A percentile compares a stretch with the other conserved stretches of the same genome.
Evolutionary conservation across 2,888 invertebrate species (phyloP).

Genomic region (Drosophila rellima): DNA sequence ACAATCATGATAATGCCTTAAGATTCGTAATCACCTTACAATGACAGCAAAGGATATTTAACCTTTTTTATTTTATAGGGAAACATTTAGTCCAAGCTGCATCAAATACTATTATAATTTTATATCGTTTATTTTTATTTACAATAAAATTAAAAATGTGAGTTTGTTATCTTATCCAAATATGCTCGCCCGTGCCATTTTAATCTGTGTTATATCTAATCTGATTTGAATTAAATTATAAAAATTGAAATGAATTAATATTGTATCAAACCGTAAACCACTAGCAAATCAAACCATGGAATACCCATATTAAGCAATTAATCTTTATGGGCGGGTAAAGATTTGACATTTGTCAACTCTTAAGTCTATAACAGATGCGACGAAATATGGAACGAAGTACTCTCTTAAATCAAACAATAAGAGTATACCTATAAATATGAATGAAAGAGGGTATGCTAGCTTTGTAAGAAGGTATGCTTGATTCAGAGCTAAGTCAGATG

Average conservation of each 20-base stretch:
- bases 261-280: background rate
- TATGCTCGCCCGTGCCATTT: background rate
- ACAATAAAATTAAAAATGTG: background rate
- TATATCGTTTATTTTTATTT: background rate
- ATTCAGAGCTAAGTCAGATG: background rate
- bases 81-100: background rate
- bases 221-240: conserved; percentile 4
- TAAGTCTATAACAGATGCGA: background rate
- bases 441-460: background rate
- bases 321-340: background rate
- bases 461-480: background rate
- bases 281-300: background rate
- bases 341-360: background rate
- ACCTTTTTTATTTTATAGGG: background rate
- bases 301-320: background rate
- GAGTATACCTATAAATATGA: background rate
- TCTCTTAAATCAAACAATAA: background rate
- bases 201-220: conserved; percentile 10
- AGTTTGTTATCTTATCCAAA: background rate
- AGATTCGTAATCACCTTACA: too few species aligned
- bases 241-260: conserved; percentile 7
- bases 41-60: too few species aligned
- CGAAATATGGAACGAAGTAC: background rate
- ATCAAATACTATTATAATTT: background rate
- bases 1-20: too few species aligned